phyloP scores from a whole-genome alignment of 2,888 invertebrate species.

The Drosophila neonasuta region DNA sequence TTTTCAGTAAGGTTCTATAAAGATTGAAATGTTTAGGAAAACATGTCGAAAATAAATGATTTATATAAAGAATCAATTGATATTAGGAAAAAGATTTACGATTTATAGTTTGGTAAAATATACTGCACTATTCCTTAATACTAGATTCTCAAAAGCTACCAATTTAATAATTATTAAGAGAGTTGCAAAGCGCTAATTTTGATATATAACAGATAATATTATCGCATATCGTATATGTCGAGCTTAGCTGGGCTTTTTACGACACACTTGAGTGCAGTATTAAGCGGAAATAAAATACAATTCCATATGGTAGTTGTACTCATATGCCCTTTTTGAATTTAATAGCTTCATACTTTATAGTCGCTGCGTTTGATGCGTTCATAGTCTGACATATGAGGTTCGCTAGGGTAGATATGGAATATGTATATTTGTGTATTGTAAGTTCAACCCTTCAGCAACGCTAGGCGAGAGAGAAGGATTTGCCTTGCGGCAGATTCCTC shows the following conservation, averaged over 20 bases:
- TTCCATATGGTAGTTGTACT: background rate
- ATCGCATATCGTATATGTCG: background rate
- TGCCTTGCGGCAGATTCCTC: slow-evolving; percentile 45
- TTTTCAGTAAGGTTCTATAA: too few relatives aligned
- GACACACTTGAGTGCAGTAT: slow-evolving; percentile 1
- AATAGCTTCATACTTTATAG: slow-evolving; percentile 6
- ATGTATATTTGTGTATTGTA: background rate
- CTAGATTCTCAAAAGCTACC: too few relatives aligned
- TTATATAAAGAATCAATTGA: too few relatives aligned
- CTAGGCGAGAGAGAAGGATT: slow-evolving; percentile 4
- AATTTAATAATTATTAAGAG: background rate
- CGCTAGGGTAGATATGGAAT: slow-evolving; percentile 29
- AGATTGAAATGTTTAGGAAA: too few relatives aligned
- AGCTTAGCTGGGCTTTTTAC: background rate
- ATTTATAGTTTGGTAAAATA: too few relatives aligned
- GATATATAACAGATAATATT: background rate
- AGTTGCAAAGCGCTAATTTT: background rate
- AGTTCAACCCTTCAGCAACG: slow-evolving; percentile 25
- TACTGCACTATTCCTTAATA: too few relatives aligned
- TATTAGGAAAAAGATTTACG: too few relatives aligned
- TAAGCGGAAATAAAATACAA: background rate
- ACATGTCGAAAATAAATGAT: too few relatives aligned
- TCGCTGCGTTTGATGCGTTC: background rate
- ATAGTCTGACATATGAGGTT: background rate
- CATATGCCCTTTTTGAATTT: background rate